These are phyloP conservation scores for Oryzias melastigma DNA, from an alignment of 2,113 vertebrate genomes.

Conservation along the genomic window DNA sequence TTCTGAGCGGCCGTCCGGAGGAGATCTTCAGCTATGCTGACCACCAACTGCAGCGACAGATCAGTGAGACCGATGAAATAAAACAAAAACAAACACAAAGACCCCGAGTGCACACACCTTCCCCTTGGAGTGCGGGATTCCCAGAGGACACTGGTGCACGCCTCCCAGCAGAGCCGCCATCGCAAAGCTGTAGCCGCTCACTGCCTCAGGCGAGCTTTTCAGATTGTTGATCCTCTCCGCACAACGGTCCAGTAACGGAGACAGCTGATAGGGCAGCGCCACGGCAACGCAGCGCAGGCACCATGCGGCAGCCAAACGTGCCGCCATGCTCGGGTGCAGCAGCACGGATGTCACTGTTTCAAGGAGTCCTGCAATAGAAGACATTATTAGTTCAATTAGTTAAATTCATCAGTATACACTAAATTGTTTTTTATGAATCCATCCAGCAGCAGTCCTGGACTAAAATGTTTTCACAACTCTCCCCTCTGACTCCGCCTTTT, in stretches of 20 bases:
- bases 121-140: conserved; percentile 96
- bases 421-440: no score
- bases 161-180: conserved; percentile 96
- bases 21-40: conserved; percentile 97
- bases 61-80: background rate
- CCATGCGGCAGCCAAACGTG: conserved; percentile 93
- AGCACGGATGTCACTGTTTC: conserved; percentile 96
- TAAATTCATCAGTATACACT: background rate
- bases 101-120: conserved; percentile 80
- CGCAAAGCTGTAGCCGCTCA: conserved; percentile 98
- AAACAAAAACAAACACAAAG: background rate
- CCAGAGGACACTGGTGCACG: conserved; percentile 94
- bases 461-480: no score
- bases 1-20: conserved; percentile 94
- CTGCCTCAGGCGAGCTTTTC: conserved; percentile 96
- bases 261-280: conserved; percentile 92
- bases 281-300: conserved; percentile 95
- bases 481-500: no score
- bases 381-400: background rate
- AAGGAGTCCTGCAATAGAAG: conserved; percentile 80
- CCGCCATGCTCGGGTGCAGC: conserved; percentile 97
- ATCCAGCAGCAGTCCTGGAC: no score
- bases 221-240: conserved; percentile 95
- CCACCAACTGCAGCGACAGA: conserved; percentile 85
- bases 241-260: conserved; percentile 92